Conservation (phyloP, 2,113 vertebrate genomes). For the Odontesthes bonariensis region DNA sequence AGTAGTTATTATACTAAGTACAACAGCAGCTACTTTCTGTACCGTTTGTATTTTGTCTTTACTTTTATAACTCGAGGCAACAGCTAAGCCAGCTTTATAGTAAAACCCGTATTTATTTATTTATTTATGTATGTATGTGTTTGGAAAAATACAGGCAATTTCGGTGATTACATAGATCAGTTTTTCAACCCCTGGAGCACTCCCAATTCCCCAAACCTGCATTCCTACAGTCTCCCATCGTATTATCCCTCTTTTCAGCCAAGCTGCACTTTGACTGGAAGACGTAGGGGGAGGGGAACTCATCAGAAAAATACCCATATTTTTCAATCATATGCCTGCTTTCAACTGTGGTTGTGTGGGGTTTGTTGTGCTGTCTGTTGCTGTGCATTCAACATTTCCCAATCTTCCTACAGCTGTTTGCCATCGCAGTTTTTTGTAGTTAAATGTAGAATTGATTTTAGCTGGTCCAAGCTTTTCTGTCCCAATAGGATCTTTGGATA, state of each 20-base stretch:
- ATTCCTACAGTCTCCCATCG: conserved; percentile 35
- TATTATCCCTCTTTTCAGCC: background rate
- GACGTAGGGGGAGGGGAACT: background rate
- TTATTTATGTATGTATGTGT: too few relatives aligned
- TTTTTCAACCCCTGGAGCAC: background rate
- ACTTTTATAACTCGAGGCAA: too few relatives aligned
- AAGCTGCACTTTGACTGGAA: background rate
- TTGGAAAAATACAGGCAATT: background rate
- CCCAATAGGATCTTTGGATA: background rate
- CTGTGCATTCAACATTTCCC: background rate
- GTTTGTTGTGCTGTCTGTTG: too few relatives aligned
- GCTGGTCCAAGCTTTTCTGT: background rate
- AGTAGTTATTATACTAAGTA: background rate
- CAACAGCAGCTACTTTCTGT: background rate
- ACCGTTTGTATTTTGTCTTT: background rate
- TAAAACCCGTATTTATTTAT: too few relatives aligned
- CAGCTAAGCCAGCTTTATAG: too few relatives aligned
- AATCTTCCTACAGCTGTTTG: background rate
- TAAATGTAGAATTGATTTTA: background rate
- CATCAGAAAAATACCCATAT: too few relatives aligned
- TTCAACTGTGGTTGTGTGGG: too few relatives aligned
- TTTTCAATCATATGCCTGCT: too few relatives aligned
- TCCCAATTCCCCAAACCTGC: conserved; percentile 32
- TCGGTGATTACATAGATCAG: conserved; percentile 12
- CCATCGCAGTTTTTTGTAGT: background rate